Percentiles rank a stretch among this genome's conserved stretches.
Evolutionary conservation across 1,140 invertebrate genomes (phyloP).

Genomic region (Orius laevigatus): DNA sequence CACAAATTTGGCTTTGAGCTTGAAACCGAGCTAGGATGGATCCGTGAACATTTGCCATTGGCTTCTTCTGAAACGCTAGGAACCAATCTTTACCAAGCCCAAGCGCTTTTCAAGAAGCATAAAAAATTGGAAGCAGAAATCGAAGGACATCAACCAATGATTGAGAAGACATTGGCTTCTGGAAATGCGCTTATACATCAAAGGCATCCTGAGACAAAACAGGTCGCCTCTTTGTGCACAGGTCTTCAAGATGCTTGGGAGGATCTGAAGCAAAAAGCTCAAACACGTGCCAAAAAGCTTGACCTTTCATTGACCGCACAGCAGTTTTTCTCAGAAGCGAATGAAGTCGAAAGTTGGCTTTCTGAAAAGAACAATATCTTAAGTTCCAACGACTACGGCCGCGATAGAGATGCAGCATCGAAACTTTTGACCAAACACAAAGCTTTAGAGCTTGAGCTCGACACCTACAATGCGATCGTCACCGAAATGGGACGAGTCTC

Average conservation of each 20-base stretch:
- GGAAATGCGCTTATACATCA: conserved; percentile 52
- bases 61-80: conserved; percentile 59
- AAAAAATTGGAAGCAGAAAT: conserved; percentile 80
- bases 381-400: conserved; percentile 64
- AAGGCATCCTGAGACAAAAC: conserved; percentile 55
- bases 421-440: conserved; percentile 87
- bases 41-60: conserved; percentile 70
- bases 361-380: conserved; percentile 70
- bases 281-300: conserved; percentile 54
- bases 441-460: conserved; percentile 79
- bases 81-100: conserved; percentile 77
- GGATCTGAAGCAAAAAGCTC: conserved; percentile 47
- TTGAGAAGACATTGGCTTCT: conserved; percentile 59
- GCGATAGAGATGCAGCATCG: conserved; percentile 74
- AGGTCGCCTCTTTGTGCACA: conserved; percentile 48
- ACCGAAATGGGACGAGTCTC: conserved; percentile 82
- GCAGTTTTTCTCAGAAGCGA: conserved; percentile 77
- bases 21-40: conserved; percentile 89
- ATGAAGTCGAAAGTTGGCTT: conserved; percentile 86
- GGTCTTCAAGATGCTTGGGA: conserved; percentile 48
- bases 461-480: conserved; percentile 83
- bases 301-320: conserved; percentile 76
- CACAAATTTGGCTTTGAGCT: conserved; percentile 92
- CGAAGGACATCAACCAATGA: conserved; percentile 59
- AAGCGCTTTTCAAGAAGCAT: conserved; percentile 85